phyloP scores from a whole-genome alignment of 2,113 vertebrate species.

The Bungarus multicinctus region DNA sequence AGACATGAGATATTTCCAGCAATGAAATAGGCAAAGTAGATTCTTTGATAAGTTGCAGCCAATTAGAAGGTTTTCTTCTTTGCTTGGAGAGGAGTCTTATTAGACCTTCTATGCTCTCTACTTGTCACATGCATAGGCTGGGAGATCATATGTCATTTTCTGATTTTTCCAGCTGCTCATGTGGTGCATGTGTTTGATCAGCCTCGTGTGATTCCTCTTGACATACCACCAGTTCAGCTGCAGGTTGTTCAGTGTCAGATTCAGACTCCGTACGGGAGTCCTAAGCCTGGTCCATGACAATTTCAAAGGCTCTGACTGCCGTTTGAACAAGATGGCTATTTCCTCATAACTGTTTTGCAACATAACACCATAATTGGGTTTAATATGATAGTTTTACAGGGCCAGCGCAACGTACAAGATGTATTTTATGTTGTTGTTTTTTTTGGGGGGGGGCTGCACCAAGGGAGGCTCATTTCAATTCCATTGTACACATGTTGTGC shows the following conservation, averaged over 20 bases:
- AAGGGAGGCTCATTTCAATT: no score
- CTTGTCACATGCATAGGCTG: neutral
- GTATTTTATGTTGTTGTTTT: no score
- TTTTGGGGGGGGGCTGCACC: no score
- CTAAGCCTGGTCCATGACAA: neutral
- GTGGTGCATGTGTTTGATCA: neutral
- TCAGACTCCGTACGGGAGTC: neutral
- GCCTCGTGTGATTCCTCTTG: neutral
- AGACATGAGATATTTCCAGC: neutral
- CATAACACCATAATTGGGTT: no score
- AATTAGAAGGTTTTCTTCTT: neutral
- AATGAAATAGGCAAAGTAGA: neutral
- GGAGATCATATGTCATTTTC: neutral
- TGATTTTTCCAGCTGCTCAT: neutral
- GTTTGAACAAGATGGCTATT: neutral
- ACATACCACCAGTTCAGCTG: neutral
- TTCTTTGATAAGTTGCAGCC: neutral
- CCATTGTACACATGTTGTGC: no score
- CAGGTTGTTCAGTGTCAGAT: neutral
- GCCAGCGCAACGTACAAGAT: no score
- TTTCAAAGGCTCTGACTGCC: neutral
- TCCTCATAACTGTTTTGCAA: neutral
- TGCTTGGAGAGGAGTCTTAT: neutral
- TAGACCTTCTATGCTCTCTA: neutral
- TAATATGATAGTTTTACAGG: no score